Percentiles rank a stretch among this genome's conserved stretches.
These are phyloP conservation scores for Acanthornis magna DNA, from an alignment of 2,797 vertebrate species.

Conservation along the genomic window DNA sequence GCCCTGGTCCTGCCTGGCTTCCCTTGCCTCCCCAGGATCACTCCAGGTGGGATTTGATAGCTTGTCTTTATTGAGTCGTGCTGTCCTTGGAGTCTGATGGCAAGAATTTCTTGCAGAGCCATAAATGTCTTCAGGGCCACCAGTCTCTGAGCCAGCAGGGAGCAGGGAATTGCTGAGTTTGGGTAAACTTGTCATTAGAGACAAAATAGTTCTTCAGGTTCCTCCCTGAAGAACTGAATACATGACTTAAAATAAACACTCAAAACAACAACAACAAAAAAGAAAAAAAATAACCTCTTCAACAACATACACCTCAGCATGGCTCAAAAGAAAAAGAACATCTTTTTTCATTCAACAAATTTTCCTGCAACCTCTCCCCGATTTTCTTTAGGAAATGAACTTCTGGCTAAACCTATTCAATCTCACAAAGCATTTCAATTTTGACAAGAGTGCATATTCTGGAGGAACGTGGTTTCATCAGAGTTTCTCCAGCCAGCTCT, in stretches of 20 bases:
- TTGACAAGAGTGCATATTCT: conserved; percentile 37
- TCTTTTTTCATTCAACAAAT: background rate
- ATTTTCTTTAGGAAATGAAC: conserved; percentile 53
- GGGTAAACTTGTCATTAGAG: background rate
- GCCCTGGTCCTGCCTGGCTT: background rate
- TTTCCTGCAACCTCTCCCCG: background rate
- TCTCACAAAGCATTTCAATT: conserved; percentile 44
- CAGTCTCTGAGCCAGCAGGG: conserved; percentile 33
- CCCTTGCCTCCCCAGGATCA: background rate
- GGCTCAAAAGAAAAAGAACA: background rate
- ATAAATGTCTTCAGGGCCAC: background rate
- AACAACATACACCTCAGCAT: background rate
- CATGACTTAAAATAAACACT: background rate
- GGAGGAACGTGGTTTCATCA: conserved; percentile 29
- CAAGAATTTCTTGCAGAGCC: background rate
- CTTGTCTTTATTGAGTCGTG: background rate
- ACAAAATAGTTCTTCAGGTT: conserved; percentile 33
- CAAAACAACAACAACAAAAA: background rate
- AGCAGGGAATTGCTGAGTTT: conserved; percentile 2
- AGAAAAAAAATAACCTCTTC: background rate
- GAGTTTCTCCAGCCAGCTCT: conserved; percentile 35
- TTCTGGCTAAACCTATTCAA: conserved; percentile 48
- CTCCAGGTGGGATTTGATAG: background rate
- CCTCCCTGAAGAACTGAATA: background rate
- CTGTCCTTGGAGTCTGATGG: background rate